Base-by-base conservation (phyloP, 2,888 invertebrate species). In the Xylophagus ater region DNA sequence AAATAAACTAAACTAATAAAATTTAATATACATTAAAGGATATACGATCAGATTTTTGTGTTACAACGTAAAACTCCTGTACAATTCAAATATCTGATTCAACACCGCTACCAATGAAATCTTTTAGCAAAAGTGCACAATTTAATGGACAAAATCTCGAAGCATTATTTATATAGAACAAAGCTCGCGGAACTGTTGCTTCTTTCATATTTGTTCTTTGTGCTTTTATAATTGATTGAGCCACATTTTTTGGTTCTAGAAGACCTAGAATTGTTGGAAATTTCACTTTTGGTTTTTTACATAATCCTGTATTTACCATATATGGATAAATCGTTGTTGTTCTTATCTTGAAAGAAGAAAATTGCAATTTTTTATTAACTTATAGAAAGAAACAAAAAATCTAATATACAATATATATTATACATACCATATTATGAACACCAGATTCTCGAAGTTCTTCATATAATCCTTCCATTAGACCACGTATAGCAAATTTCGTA, bases 271-370 rank as follows among this genome's bases (percentile, higher is more conserved):
- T 54, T 14, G 68, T 70, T 1, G 79, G 76, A 60, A 81, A 85
- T 57, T 78, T 78, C 49, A 82, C 77, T 57, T 71, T 74, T 1
- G 83, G 82, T 49, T 76, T 77, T 58, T 83, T 81, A 57, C 85
- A 82, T 9, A 90, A 69, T 0, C 87, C 88, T 0, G 89, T 90
- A 59, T 86, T 80, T 13, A 88, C 84, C 67, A 90, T 87, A 62
- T 81, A 88, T 0, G 93, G 92, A 57, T 76, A 90, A 44, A 93
- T 76, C 1, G 78, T 77, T 1, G 93, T 92, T 40, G 83, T 71
- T 51, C 81, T 76, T 32, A 94, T 75, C 69, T n/a, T n/a, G n/a
- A n/a, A n/a, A n/a, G n/a, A 14, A 26, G n/a, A n/a, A 25, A 14
- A 26, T 33, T 12, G 14, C 13, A 7, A 19, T 28, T 10, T 12